phyloP scores from a whole-genome alignment of 1,140 invertebrate species.

The Palaemon carinicauda region DNA sequence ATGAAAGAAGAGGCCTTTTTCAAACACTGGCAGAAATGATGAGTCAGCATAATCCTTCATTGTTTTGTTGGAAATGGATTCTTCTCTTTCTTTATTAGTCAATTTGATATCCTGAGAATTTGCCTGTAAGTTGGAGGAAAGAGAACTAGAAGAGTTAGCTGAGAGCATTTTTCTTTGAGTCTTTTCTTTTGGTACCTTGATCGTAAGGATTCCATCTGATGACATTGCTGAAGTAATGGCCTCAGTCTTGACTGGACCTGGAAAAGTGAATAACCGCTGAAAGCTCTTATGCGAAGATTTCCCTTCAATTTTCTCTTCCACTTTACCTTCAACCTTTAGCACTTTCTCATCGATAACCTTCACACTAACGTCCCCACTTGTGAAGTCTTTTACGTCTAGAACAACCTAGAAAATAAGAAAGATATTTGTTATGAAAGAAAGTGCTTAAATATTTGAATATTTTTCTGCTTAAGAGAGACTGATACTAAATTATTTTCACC shows the following conservation, averaged over 20 bases:
- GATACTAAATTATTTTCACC: no score
- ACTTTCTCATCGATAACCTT: constrained; percentile 25
- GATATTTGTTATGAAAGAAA: not conserved
- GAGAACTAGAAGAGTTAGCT: no score
- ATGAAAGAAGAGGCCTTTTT: constrained; percentile 26
- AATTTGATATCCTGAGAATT: not conserved
- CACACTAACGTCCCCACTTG: constrained; percentile 14
- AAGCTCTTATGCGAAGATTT: constrained; percentile 9
- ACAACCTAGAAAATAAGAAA: not conserved
- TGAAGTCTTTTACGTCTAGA: constrained; percentile 40
- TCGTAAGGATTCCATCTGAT: constrained; percentile 33
- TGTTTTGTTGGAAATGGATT: no score
- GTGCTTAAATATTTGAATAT: no score
- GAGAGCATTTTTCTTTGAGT: no score
- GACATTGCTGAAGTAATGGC: constrained; percentile 17
- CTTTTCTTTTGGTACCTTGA: constrained; percentile 26
- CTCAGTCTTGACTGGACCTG: not conserved
- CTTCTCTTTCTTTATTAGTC: not conserved
- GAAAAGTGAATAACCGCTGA: constrained; percentile 18
- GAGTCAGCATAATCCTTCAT: no score
- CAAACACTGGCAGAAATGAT: not conserved
- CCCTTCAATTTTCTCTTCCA: not conserved
- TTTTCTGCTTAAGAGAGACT: no score
- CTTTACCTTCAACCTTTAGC: constrained; percentile 13
- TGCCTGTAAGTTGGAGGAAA: no score